Conservation (phyloP, 1,140 invertebrate species). For the Drosophila pseudoananassae region DNA sequence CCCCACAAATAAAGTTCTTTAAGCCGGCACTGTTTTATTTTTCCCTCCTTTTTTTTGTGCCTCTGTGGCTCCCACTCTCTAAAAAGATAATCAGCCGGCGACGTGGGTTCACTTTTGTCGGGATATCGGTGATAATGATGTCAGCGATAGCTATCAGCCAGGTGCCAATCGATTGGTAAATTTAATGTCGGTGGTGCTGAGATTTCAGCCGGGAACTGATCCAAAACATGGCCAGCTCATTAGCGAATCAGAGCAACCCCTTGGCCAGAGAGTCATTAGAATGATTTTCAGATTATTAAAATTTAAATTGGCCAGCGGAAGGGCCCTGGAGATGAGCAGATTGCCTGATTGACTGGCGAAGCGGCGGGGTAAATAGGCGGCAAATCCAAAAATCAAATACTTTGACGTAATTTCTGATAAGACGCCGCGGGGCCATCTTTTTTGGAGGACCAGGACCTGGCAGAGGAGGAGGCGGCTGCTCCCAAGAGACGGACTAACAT, state of each 20-base stretch:
- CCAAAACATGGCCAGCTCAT: slow-evolving; percentile 63
- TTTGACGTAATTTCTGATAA: slow-evolving; percentile 66
- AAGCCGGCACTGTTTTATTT: slow-evolving; percentile 37
- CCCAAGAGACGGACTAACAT: slow-evolving; percentile 55
- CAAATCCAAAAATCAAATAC: slow-evolving; percentile 79
- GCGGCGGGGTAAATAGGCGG: slow-evolving; percentile 40
- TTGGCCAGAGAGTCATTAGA: slow-evolving; percentile 71
- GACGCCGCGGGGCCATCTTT: slow-evolving; percentile 49
- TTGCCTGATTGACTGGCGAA: slow-evolving; percentile 37
- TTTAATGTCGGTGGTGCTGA: slow-evolving; percentile 5
- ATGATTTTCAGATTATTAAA: slow-evolving; percentile 77
- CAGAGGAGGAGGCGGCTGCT: slow-evolving; percentile 4
- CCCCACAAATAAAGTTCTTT: slow-evolving; percentile 67
- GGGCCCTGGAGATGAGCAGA: slow-evolving; percentile 26
- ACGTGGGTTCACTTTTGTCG: slow-evolving; percentile 33
- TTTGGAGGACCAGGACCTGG: background rate
- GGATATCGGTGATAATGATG: slow-evolving; percentile 69
- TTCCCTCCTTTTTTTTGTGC: background rate
- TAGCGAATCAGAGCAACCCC: slow-evolving; percentile 42
- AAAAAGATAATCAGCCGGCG: slow-evolving; percentile 58
- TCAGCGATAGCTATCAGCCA: slow-evolving; percentile 61
- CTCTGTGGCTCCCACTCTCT: background rate
- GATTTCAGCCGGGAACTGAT: background rate
- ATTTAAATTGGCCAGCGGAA: slow-evolving; percentile 58
- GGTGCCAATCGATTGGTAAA: slow-evolving; percentile 76